Percentiles rank a stretch among this genome's conserved stretches.
phyloP scores from a whole-genome alignment of 1,140 invertebrate genomes.

The Bactericera cockerelli region DNA sequence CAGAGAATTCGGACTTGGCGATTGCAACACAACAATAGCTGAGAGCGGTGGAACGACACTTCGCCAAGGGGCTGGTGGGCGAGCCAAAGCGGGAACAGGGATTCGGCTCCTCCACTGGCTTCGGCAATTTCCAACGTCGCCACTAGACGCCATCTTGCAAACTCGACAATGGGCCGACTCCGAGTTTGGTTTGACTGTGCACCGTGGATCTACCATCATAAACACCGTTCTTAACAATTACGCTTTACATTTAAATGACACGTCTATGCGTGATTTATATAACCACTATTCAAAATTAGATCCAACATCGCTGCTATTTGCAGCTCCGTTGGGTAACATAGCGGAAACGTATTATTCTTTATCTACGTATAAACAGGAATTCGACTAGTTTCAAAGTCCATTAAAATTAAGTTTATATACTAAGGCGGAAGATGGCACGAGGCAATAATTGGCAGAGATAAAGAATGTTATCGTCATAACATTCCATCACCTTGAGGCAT shows the following conservation, averaged over 20 bases:
- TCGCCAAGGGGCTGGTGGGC: background rate
- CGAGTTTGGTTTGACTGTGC: background rate
- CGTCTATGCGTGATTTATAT: background rate
- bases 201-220: background rate
- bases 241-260: background rate
- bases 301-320: background rate
- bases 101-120: background rate
- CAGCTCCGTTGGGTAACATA: background rate
- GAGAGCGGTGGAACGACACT: background rate
- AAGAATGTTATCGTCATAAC: too few species aligned
- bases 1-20: background rate
- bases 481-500: too few species aligned
- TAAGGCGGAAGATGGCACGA: too few species aligned
- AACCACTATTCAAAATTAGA: background rate
- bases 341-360: slow-evolving; percentile 10
- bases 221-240: background rate
- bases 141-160: background rate
- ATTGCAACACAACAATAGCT: background rate
- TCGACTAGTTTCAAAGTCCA: too few species aligned
- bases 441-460: too few species aligned
- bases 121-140: background rate
- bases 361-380: too few species aligned
- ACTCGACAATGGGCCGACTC: background rate
- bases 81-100: background rate
- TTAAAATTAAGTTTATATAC: too few species aligned